These are phyloP conservation scores for Zonotrichia leucophrys DNA, from an alignment of 2,113 vertebrate genomes.

Conservation along the genomic window DNA sequence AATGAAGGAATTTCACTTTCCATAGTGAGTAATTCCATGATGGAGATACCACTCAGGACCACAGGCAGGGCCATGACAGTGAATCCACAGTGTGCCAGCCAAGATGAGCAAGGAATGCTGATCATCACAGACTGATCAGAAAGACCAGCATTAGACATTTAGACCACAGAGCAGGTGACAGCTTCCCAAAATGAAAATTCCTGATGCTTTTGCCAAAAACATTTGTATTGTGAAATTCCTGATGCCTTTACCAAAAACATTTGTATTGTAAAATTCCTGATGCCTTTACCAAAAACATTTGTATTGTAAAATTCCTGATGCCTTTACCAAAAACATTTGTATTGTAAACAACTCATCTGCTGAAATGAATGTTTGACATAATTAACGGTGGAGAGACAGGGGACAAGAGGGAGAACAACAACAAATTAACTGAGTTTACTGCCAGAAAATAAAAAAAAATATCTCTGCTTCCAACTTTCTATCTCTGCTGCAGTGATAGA, in stretches of 20 bases:
- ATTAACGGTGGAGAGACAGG: not conserved
- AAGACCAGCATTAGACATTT: not conserved
- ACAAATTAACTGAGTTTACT: not conserved
- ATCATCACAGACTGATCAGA: not conserved
- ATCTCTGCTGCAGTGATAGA: not conserved
- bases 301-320: not conserved
- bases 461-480: not conserved
- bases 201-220: not conserved
- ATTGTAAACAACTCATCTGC: not conserved
- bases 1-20: not conserved
- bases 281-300: not conserved
- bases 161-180: not conserved
- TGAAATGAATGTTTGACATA: not conserved
- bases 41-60: not conserved
- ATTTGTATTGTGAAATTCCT: not conserved
- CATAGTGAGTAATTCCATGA: not conserved
- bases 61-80: not conserved
- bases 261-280: not conserved
- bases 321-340: not conserved
- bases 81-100: not conserved
- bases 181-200: not conserved
- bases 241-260: not conserved
- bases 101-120: not conserved
- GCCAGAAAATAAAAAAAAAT: not conserved
- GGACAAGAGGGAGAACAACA: not conserved